Evolutionary conservation across 2,797 vertebrate genomes (phyloP).

Genomic region (Pangasius krempfi): DNA sequence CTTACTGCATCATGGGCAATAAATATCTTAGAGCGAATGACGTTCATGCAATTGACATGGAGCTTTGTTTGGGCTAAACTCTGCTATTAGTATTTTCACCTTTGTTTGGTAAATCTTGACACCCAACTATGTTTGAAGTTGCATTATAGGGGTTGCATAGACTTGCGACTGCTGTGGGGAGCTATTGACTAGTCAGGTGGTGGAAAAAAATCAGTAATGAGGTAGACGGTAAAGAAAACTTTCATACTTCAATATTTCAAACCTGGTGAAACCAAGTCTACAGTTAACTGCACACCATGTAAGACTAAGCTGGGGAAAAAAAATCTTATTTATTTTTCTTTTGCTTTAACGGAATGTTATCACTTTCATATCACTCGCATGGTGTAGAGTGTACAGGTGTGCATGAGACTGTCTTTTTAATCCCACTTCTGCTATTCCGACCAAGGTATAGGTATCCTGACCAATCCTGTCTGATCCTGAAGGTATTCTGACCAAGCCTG

Average conservation of each 20-base stretch:
- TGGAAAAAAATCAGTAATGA: background rate
- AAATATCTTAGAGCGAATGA: background rate
- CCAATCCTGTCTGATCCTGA: background rate
- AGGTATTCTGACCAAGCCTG: background rate
- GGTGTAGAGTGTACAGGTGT: background rate
- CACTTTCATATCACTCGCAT: background rate
- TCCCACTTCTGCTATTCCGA: background rate
- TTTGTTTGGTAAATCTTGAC: background rate
- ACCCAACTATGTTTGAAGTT: background rate
- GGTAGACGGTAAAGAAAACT: background rate
- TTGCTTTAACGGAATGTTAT: background rate
- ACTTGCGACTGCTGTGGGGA: background rate
- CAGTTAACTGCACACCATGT: background rate
- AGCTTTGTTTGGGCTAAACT: slow-evolving; percentile 12
- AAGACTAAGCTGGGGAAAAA: background rate
- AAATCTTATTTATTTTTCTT: background rate
- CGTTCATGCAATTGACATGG: background rate
- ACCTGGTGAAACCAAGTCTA: background rate
- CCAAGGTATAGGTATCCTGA: background rate
- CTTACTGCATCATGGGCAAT: slow-evolving; percentile 23
- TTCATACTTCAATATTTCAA: no score
- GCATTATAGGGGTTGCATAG: background rate
- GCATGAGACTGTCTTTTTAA: background rate
- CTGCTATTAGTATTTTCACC: background rate
- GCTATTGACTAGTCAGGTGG: background rate